phyloP scores from a whole-genome alignment of 2,888 invertebrate species.

The Rhagium mordax region DNA sequence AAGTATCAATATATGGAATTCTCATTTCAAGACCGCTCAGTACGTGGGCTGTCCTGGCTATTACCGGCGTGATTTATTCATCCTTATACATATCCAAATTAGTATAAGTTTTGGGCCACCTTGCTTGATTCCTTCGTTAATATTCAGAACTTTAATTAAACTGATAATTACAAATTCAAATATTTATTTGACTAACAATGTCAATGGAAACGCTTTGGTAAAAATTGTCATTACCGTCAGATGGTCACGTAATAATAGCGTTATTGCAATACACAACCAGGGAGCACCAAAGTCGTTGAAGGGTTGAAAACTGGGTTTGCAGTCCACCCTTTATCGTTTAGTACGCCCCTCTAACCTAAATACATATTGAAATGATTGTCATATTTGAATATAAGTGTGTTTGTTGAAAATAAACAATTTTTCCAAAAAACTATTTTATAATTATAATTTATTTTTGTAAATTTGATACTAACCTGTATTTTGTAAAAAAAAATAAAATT shows the following conservation, averaged over 20 bases:
- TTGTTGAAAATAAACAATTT: too few relatives aligned
- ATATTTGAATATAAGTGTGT: too few relatives aligned
- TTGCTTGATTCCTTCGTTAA: neutral
- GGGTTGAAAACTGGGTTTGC: slow-evolving; percentile 21
- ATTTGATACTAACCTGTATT: too few relatives aligned
- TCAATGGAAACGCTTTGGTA: neutral
- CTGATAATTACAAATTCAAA: neutral
- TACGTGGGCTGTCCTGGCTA: neutral
- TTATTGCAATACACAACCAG: slow-evolving; percentile 13
- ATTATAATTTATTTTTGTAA: too few relatives aligned
- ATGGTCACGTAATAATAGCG: neutral
- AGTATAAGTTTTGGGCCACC: neutral
- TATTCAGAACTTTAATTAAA: neutral
- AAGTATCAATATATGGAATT: neutral
- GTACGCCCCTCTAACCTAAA: slow-evolving; percentile 24
- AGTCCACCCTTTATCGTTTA: slow-evolving; percentile 21
- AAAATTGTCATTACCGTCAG: neutral
- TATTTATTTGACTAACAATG: neutral
- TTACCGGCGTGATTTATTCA: neutral
- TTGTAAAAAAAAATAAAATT: too few relatives aligned
- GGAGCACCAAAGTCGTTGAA: neutral
- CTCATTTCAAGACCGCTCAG: neutral
- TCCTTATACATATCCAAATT: neutral
- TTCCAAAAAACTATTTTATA: too few relatives aligned
- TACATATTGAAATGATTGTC: neutral